phyloP scores from a whole-genome alignment of 2,888 invertebrate species.

The Xanthorhoe designata region DNA sequence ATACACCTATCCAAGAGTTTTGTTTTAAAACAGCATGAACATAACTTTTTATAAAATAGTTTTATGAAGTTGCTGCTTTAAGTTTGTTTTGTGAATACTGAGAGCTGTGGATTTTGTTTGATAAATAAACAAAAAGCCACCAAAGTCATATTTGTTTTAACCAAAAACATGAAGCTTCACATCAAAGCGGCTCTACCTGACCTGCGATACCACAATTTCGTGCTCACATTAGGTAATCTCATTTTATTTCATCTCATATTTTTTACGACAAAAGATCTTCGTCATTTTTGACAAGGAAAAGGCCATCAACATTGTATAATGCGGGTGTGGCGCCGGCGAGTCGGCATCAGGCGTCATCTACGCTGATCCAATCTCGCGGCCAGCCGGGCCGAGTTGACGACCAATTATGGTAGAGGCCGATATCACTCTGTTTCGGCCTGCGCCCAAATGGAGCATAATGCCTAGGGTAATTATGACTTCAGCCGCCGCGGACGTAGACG shows the following conservation, averaged over 20 bases:
- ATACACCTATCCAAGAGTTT: conserved; percentile 61
- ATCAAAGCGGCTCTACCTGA: conserved; percentile 62
- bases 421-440: conserved; percentile 80
- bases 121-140: background rate
- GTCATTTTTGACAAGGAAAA: conserved; percentile 86
- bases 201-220: conserved; percentile 75
- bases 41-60: background rate
- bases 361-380: conserved; percentile 77
- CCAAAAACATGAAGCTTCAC: conserved; percentile 24
- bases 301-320: conserved; percentile 84
- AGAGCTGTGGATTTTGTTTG: too few relatives aligned
- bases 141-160: conserved; percentile 32
- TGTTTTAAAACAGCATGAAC: background rate
- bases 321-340: conserved; percentile 77
- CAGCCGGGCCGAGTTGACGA: conserved; percentile 70
- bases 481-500: conserved; percentile 56
- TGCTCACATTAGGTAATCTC: conserved; percentile 77
- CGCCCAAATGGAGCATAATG: conserved; percentile 83
- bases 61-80: background rate
- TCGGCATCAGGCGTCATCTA: conserved; percentile 72
- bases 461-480: conserved; percentile 83
- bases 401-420: conserved; percentile 74
- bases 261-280: conserved; percentile 83
- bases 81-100: too few relatives aligned
- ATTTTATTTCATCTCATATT: conserved; percentile 78